These are phyloP conservation scores for Aelia acuminata DNA, from an alignment of 2,888 invertebrate species.

Conservation along the genomic window DNA sequence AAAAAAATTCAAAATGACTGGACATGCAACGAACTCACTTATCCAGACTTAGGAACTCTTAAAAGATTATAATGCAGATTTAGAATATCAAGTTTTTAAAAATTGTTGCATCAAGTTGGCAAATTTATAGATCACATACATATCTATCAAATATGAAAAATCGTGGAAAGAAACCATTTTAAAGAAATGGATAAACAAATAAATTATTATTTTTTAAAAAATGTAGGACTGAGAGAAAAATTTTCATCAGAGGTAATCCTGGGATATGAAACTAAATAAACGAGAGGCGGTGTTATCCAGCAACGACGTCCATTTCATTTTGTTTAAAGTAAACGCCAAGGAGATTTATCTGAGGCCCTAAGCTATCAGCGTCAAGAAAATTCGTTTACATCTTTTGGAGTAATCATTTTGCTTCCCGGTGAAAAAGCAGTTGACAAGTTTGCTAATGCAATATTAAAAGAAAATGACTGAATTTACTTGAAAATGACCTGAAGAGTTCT, in stretches of 20 bases:
- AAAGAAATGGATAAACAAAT: not conserved
- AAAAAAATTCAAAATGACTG: no score
- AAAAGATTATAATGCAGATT: no score
- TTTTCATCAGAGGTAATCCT: not conserved
- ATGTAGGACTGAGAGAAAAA: not conserved
- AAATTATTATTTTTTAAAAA: not conserved
- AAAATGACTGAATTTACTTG: not conserved
- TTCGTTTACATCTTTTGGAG: slow-evolving; percentile 10
- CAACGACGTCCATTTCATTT: slow-evolving; percentile 18
- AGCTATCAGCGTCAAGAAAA: slow-evolving; percentile 10
- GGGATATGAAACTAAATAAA: not conserved
- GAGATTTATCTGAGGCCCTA: not conserved
- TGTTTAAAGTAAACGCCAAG: slow-evolving; percentile 11
- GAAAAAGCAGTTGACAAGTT: slow-evolving; percentile 28
- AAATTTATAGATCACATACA: no score
- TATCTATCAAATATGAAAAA: no score
- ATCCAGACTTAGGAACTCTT: no score
- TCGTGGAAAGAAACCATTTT: no score
- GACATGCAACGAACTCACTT: no score
- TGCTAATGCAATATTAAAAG: not conserved
- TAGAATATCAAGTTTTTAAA: no score
- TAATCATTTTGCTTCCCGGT: not conserved
- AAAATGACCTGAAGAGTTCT: not conserved
- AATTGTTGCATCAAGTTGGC: no score
- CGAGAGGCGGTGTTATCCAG: not conserved